These are phyloP conservation scores for Zeugodacus cucurbitae DNA, from an alignment of 1,140 invertebrate species.

Conservation along the genomic window DNA sequence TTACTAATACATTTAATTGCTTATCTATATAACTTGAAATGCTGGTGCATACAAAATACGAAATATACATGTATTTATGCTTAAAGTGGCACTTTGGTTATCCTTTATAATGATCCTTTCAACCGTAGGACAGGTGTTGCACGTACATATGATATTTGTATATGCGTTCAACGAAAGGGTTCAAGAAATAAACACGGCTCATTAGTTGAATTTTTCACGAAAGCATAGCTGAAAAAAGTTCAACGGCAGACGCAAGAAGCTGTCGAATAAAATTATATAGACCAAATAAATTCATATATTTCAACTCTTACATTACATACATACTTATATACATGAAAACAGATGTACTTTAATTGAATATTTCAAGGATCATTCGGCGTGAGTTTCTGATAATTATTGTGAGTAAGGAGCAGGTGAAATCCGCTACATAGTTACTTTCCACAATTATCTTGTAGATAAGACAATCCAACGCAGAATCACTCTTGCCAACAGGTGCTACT, in stretches of 20 bases:
- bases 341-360: neutral
- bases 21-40: neutral
- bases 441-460: too few relatives aligned
- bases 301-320: too few relatives aligned
- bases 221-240: neutral
- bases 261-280: too few relatives aligned
- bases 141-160: neutral
- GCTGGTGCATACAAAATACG: neutral
- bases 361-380: neutral
- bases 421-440: neutral
- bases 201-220: neutral
- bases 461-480: too few relatives aligned
- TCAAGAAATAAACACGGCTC: neutral
- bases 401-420: neutral
- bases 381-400: neutral
- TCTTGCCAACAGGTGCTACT: too few relatives aligned
- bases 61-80: neutral
- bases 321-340: neutral
- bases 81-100: neutral
- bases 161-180: neutral
- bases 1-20: neutral
- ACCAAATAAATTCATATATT: too few relatives aligned
- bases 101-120: neutral
- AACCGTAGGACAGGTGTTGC: neutral
- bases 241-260: too few relatives aligned